A percentile compares a stretch with the other conserved stretches of the same genome.
Evolutionary conservation across 2,888 invertebrate species (phyloP).

Genomic region (Phengaris arion): DNA sequence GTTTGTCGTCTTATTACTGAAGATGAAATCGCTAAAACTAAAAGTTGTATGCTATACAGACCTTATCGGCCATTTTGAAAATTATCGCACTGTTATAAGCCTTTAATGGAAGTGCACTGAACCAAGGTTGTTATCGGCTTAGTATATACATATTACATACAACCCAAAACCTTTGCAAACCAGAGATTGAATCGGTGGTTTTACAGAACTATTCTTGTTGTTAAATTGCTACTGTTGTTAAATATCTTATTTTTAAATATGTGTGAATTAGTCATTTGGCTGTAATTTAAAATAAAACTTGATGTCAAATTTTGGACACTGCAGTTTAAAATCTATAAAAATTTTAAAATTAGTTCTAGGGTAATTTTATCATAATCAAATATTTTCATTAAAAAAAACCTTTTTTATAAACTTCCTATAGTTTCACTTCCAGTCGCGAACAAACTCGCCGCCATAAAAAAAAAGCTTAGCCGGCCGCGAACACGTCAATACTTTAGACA

Average conservation of each 20-base stretch:
- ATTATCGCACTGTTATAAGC: slow-evolving; percentile 24
- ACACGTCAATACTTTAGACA: slow-evolving; percentile 67
- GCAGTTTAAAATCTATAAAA: too few species aligned
- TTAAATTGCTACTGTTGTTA: background rate
- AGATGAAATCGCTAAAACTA: background rate
- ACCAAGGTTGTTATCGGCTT: slow-evolving; percentile 9
- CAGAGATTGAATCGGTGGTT: background rate
- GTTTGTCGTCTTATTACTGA: background rate
- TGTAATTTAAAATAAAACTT: background rate
- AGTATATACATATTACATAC: background rate
- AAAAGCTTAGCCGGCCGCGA: slow-evolving; percentile 60
- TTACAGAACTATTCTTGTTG: background rate
- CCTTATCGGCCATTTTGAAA: background rate
- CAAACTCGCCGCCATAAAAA: slow-evolving; percentile 46
- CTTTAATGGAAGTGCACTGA: slow-evolving; percentile 21
- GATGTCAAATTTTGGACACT: background rate
- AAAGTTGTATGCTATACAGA: background rate
- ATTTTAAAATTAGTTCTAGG: background rate
- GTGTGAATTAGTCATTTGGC: background rate
- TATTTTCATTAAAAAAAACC: background rate
- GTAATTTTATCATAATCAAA: background rate
- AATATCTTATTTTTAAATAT: too few species aligned
- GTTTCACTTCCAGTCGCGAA: slow-evolving; percentile 45
- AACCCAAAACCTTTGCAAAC: background rate
- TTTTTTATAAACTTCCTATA: background rate